A percentile compares a stretch with the other conserved stretches of the same genome.
Conservation (phyloP, 2,888 invertebrate species). For the Platypus cylindrus region DNA sequence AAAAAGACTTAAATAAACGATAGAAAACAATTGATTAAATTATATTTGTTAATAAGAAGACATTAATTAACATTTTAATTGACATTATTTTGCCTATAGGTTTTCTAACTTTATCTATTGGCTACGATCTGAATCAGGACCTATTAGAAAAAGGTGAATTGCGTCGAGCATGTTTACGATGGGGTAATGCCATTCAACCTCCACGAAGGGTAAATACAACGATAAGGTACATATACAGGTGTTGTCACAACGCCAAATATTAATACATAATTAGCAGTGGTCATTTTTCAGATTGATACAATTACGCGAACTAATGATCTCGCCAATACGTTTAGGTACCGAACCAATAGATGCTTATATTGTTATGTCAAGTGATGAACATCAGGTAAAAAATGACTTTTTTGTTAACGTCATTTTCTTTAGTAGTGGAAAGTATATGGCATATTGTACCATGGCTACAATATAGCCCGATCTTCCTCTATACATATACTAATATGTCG, state of each 20-base stretch:
- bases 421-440: no score
- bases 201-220: constrained; percentile 35
- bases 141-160: constrained; percentile 24
- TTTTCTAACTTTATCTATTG: constrained; percentile 10
- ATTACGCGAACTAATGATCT: constrained; percentile 38
- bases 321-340: constrained; percentile 35
- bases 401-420: no score
- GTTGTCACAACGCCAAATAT: no score
- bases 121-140: constrained; percentile 19
- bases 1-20: no score
- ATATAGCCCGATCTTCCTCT: no score
- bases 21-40: no score
- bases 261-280: not conserved
- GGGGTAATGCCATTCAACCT: constrained; percentile 31
- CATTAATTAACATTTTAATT: no score
- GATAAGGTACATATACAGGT: constrained; percentile 8
- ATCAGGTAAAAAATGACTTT: no score
- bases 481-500: not conserved
- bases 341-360: constrained; percentile 56
- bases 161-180: constrained; percentile 29
- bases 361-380: constrained; percentile 67
- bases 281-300: constrained; percentile 24
- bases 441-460: no score
- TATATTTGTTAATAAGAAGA: no score
- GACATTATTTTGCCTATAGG: constrained; percentile 6